A percentile compares a stretch with the other conserved stretches of the same genome.
These are phyloP conservation scores for Mechanitis mazaeus DNA, from an alignment of 2,888 invertebrate species.

Conservation along the genomic window DNA sequence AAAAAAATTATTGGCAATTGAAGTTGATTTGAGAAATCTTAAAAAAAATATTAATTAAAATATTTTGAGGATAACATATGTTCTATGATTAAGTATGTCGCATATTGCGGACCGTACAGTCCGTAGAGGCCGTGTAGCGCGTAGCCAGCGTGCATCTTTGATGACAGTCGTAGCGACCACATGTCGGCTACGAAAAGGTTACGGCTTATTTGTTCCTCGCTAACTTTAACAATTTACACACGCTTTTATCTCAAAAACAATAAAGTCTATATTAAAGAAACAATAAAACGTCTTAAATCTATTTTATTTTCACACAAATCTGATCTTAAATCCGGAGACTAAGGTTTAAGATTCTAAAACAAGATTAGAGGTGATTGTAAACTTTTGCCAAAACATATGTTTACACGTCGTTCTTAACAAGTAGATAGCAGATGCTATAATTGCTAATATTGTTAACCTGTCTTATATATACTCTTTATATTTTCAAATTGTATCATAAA, in stretches of 20 bases:
- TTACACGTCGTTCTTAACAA: too few species aligned
- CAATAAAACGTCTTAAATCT: conserved; percentile 10
- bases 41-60: too few species aligned
- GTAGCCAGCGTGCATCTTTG: conserved; percentile 57
- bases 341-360: background rate
- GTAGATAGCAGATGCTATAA: too few species aligned
- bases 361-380: background rate
- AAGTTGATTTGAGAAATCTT: too few species aligned
- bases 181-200: conserved; percentile 37
- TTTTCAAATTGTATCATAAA: too few species aligned
- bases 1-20: too few species aligned
- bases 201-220: conserved; percentile 52
- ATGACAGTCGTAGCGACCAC: conserved; percentile 61
- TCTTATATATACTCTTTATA: too few species aligned
- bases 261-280: conserved; percentile 17
- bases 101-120: conserved; percentile 12
- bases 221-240: conserved; percentile 24
- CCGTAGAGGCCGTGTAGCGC: conserved; percentile 19
- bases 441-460: too few species aligned
- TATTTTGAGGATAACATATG: background rate
- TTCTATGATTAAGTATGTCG: background rate
- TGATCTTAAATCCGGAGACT: background rate
- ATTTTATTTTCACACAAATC: conserved; percentile 8
- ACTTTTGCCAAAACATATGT: too few species aligned
- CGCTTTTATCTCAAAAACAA: conserved; percentile 18